phyloP scores from a whole-genome alignment of 1,140 invertebrate genomes.

The Drosophila nigrodunni region DNA sequence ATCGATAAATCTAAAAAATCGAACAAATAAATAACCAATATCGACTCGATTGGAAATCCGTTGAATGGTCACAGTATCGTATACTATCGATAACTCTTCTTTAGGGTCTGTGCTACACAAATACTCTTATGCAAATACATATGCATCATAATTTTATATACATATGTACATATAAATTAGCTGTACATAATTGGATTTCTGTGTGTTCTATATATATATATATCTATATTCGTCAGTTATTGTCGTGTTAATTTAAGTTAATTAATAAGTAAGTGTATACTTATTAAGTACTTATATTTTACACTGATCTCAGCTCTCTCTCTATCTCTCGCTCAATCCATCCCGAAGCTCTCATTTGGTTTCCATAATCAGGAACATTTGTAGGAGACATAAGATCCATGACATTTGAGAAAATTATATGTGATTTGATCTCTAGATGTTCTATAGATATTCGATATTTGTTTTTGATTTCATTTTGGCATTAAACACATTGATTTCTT shows the following conservation, averaged over 20 bases:
- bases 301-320: constrained; percentile 25
- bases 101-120: not conserved
- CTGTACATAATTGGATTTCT: constrained; percentile 41
- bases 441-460: not conserved
- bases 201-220: constrained; percentile 19
- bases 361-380: not conserved
- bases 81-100: not conserved
- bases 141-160: constrained; percentile 6
- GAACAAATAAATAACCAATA: not conserved
- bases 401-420: not conserved
- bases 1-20: not conserved
- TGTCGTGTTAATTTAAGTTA: constrained; percentile 45
- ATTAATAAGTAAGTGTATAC: constrained; percentile 45
- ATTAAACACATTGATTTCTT: constrained; percentile 5
- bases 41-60: not conserved
- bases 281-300: constrained; percentile 40
- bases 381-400: not conserved
- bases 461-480: not conserved
- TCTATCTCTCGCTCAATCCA: not conserved
- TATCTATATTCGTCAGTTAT: constrained; percentile 13
- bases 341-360: not conserved
- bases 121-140: not conserved
- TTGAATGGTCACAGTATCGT: not conserved
- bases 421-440: not conserved
- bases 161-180: not conserved